Conservation (phyloP, 37 sponge, comb jelly and placozoan genomes). For the Bolinopsis microptera region DNA sequence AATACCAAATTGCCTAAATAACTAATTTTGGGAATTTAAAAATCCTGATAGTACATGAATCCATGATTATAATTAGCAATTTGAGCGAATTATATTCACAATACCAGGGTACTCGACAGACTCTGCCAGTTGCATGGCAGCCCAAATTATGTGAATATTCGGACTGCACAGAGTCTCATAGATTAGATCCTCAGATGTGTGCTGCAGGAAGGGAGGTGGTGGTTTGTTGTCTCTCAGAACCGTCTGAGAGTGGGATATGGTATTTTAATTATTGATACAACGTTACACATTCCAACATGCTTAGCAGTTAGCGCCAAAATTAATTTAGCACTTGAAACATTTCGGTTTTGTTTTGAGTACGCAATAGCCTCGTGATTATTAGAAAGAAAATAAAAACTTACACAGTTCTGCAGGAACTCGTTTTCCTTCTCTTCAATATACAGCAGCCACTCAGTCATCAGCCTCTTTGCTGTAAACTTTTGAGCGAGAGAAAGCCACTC, state of each 20-base stretch:
- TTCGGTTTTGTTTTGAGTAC: no score
- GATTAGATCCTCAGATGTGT: constrained; percentile 41
- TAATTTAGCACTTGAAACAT: no score
- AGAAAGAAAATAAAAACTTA: no score
- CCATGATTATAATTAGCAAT: no score
- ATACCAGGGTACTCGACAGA: constrained; percentile 28
- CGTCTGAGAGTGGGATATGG: neutral
- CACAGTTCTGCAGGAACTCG: constrained; percentile 30
- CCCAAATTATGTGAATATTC: neutral
- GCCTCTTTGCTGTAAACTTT: constrained; percentile 21
- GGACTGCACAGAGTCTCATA: constrained; percentile 20
- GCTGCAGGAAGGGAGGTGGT: neutral
- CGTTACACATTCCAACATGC: no score
- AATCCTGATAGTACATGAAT: no score
- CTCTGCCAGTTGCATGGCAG: constrained; percentile 23
- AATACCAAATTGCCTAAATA: no score
- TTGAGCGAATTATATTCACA: no score
- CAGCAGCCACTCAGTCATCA: neutral
- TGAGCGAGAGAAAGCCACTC: constrained; percentile 11
- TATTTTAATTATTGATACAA: neutral
- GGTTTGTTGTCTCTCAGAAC: neutral
- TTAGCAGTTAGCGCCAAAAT: no score
- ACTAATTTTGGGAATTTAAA: no score
- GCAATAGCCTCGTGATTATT: no score
- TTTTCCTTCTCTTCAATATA: constrained; percentile 13